These are phyloP conservation scores for Phaonia tiefii DNA, from an alignment of 2,888 invertebrate genomes.

Conservation along the genomic window DNA sequence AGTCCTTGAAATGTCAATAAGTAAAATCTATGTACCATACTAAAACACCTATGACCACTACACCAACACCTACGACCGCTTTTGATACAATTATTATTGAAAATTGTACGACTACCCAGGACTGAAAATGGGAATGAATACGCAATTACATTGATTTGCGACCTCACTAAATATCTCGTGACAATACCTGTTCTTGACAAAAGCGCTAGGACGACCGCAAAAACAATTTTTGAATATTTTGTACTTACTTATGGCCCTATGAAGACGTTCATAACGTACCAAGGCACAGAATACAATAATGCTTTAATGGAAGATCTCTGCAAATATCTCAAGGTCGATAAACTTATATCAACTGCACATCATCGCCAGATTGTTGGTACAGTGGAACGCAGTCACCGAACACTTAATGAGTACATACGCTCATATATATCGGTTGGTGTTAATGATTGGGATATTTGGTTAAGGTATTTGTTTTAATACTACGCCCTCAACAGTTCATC, in stretches of 20 bases:
- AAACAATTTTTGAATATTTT: slow-evolving; percentile 57
- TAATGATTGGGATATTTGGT: slow-evolving; percentile 63
- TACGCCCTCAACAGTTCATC: slow-evolving; percentile 31
- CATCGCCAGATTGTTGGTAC: slow-evolving; percentile 66
- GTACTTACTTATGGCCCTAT: not conserved
- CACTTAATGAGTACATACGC: slow-evolving; percentile 65
- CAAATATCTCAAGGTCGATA: slow-evolving; percentile 10
- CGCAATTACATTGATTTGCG: slow-evolving; percentile 57
- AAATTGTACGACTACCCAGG: not conserved
- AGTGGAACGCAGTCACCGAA: slow-evolving; percentile 67
- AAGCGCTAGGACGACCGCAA: slow-evolving; percentile 60
- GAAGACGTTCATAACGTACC: not conserved
- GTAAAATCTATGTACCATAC: not conserved
- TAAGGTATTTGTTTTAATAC: slow-evolving; percentile 59
- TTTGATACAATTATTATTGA: not conserved
- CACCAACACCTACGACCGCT: not conserved
- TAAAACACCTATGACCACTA: slow-evolving; percentile 10
- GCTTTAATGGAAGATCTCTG: slow-evolving; percentile 38
- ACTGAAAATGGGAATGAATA: not conserved
- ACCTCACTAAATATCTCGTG: slow-evolving; percentile 58
- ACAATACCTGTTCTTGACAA: slow-evolving; percentile 52
- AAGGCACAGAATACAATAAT: not conserved
- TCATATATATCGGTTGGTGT: slow-evolving; percentile 43
- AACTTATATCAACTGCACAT: slow-evolving; percentile 53
- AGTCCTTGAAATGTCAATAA: not conserved